Evolutionary conservation across 30 jellyfish, hydroid and myxozoan species (phyloP).

Genomic region (Aurelia sp.): DNA sequence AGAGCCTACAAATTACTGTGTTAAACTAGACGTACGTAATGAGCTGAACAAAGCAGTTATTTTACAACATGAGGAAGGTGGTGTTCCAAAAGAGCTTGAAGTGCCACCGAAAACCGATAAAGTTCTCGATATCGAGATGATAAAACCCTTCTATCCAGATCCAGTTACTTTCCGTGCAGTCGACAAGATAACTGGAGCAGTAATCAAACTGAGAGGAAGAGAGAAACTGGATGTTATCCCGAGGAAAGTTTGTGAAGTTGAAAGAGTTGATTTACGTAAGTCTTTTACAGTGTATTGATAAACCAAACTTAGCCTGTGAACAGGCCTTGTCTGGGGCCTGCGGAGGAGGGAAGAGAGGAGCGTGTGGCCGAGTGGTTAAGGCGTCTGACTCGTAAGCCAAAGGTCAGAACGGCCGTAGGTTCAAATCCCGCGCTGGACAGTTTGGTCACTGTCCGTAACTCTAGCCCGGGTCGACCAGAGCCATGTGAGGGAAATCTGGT

Average conservation of each 20-base stretch:
- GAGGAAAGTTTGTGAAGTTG: conserved; percentile 1
- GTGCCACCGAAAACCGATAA: conserved; percentile 12
- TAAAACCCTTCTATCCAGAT: conserved; percentile 50
- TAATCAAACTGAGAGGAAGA: conserved; percentile 50
- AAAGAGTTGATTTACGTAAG: conserved; percentile 32
- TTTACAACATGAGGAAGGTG: conserved; percentile 28
- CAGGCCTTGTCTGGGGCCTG: too few species aligned
- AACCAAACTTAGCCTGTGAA: too few species aligned
- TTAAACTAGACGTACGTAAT: conserved; percentile 22
- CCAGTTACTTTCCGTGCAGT: conserved; percentile 41
- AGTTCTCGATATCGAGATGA: background rate
- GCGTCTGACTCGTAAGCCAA: too few species aligned
- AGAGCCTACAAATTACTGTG: conserved; percentile 2
- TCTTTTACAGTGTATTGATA: background rate
- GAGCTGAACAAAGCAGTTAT: conserved; percentile 19
- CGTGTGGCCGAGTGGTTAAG: too few species aligned
- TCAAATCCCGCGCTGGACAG: too few species aligned
- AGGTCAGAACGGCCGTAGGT: too few species aligned
- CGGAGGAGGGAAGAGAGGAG: too few species aligned
- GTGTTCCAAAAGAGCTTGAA: conserved; percentile 17
- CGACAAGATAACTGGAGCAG: conserved; percentile 5
- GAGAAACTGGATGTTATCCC: conserved; percentile 33
- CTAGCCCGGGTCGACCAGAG: too few species aligned
- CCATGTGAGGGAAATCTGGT: too few species aligned
- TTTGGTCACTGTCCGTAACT: too few species aligned